Base-by-base conservation (phyloP, 2,113 vertebrate species). In the Coturnix japonica region DNA sequence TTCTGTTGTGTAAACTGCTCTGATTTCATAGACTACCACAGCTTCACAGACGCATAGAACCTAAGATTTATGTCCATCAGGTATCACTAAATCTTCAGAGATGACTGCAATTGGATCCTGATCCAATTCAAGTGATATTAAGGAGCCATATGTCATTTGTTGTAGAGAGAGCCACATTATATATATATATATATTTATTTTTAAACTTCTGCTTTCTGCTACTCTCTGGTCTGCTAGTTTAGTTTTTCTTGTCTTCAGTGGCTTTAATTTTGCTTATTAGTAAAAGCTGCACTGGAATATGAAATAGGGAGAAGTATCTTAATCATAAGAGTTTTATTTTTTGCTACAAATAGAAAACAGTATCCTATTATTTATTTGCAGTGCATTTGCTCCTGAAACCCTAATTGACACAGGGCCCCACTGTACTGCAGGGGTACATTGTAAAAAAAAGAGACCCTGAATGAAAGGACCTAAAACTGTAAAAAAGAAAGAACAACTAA, bases 401-500 rank as follows among this genome's bases (percentile, higher is more conserved):
- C 59, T 81, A 79, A 74, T 46, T 85, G 82, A 67, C 51, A 87
- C 89, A 87, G 47, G 44, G 35, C 21, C 65, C 15, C 35, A 31
- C 69, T 89, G 56, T 85, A 56, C n/a, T 66, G 20, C 60, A 56
- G 23, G 18, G 23, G 6, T 12, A 53, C 28, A 22, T 14, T 35
- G 35, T 82, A 37, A 37, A 65, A 85, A 93, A 85, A 21, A 90
- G 33, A 82, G 30, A 64, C 78, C 56, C 91, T 77, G 53, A 82
- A 93, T 69, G 56, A 77, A 66, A 87, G 35, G 37, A 46, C 84
- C 57, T 83, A 89, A 91, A 81, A 64, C 72, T 77, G 41, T 26
- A 74, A 26, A 78, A 64, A 77, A 87, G 87, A 74, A 90, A 49
- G 16, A 82, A 69, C 60, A 91, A 11, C 43, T 57, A 56, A 70